phyloP scores from a whole-genome alignment of 2,888 invertebrate genomes.

The Cynaeus angustus region DNA sequence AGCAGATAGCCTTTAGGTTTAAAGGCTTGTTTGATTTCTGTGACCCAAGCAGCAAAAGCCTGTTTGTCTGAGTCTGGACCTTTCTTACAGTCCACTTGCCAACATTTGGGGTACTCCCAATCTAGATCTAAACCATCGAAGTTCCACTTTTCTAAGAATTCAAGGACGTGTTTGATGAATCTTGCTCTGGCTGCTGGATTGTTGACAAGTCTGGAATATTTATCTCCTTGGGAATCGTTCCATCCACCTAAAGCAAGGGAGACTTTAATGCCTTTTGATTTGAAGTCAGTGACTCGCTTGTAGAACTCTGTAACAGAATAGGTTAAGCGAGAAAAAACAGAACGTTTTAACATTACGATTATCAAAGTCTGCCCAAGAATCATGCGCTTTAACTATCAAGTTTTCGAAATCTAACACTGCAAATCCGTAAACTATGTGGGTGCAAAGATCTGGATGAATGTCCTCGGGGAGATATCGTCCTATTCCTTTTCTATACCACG shows the following conservation, averaged over 20 bases:
- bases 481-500: conserved; percentile 88
- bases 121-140: conserved; percentile 97
- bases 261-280: conserved; percentile 87
- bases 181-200: conserved; percentile 81
- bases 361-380: conserved; percentile 93
- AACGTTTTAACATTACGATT: conserved; percentile 77
- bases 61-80: conserved; percentile 89
- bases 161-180: conserved; percentile 83
- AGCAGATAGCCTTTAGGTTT: conserved; percentile 75
- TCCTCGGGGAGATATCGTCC: conserved; percentile 91
- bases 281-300: conserved; percentile 86
- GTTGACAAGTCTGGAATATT: conserved; percentile 90
- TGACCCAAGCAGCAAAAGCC: conserved; percentile 83
- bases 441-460: conserved; percentile 90
- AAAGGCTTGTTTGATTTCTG: conserved; percentile 78
- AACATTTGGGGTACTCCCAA: conserved; percentile 95
- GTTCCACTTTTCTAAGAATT: conserved; percentile 85
- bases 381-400: conserved; percentile 86
- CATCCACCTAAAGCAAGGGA: conserved; percentile 94
- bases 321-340: background rate
- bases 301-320: conserved; percentile 80
- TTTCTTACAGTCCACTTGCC: conserved; percentile 91
- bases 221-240: conserved; percentile 94
- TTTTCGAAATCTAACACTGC: conserved; percentile 91
- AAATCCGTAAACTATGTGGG: conserved; percentile 95